phyloP scores from a whole-genome alignment of 2,113 vertebrate genomes.

The Corynorhinus townsendii region DNA sequence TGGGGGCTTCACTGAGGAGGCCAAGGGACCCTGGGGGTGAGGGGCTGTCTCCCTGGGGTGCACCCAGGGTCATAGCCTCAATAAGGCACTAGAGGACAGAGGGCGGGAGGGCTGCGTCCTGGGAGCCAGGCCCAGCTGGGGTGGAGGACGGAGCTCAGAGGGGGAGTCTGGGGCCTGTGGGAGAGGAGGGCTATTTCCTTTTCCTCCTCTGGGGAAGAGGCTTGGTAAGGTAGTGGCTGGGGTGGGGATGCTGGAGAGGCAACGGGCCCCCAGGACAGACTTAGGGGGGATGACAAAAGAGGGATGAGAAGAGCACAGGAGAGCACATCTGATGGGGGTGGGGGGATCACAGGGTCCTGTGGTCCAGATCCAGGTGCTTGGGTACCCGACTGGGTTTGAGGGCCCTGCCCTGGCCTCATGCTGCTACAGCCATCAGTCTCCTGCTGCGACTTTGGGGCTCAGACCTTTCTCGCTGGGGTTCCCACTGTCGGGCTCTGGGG shows the following conservation, averaged over 20 bases:
- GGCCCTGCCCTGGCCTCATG: neutral
- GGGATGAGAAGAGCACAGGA: rapidly evolving
- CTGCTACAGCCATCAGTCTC: neutral
- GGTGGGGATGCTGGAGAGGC: neutral
- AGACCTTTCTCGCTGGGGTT: neutral
- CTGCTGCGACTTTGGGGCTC: neutral
- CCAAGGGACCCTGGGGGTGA: neutral
- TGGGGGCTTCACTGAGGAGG: neutral
- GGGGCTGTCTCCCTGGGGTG: neutral
- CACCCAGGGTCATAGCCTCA: neutral
- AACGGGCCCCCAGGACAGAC: neutral
- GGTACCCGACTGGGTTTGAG: neutral
- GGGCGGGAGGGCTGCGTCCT: neutral
- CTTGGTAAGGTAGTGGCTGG: neutral
- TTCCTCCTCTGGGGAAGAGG: neutral
- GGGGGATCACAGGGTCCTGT: neutral
- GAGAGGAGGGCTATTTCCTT: neutral
- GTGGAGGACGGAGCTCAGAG: neutral
- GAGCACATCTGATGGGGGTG: neutral
- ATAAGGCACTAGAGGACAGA: conserved; percentile 66
- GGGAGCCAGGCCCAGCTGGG: neutral
- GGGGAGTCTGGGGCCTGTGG: neutral
- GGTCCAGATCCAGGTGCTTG: rapidly evolving
- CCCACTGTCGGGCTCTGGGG: neutral
- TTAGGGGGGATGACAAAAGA: neutral